These are phyloP conservation scores for Mohoua ochrocephala DNA, from an alignment of 2,113 vertebrate species.

Conservation along the genomic window DNA sequence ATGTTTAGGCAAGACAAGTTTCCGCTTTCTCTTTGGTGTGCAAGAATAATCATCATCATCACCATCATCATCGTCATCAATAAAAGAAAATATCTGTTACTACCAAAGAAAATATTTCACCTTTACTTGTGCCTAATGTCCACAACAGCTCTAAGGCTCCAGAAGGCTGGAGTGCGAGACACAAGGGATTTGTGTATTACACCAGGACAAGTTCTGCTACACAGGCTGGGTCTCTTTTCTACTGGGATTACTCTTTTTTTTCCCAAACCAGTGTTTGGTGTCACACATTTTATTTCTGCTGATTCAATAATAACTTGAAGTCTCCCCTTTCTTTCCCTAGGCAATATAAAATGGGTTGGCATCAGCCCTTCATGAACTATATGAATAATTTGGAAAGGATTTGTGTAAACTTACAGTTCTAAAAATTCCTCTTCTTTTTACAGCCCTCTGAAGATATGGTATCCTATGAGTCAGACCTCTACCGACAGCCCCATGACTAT, in stretches of 20 bases:
- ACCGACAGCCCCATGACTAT: constrained; percentile 86
- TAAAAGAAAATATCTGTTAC: background rate
- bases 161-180: background rate
- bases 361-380: background rate
- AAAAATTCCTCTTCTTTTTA: constrained; percentile 52
- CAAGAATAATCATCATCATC: background rate
- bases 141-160: background rate
- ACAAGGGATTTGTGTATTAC: background rate
- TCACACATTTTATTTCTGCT: background rate
- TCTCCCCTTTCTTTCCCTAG: background rate
- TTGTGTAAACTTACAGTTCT: background rate
- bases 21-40: background rate
- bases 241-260: background rate
- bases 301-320: background rate
- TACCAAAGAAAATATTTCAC: background rate
- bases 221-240: background rate
- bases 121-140: background rate
- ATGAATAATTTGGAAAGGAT: constrained; percentile 5
- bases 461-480: constrained; percentile 89
- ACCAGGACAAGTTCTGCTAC: background rate
- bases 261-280: background rate
- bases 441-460: constrained; percentile 91
- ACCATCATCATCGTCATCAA: background rate
- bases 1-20: background rate
- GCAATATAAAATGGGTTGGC: background rate